Conservation (phyloP, 2,888 invertebrate genomes). For the Tribolium freemani region DNA sequence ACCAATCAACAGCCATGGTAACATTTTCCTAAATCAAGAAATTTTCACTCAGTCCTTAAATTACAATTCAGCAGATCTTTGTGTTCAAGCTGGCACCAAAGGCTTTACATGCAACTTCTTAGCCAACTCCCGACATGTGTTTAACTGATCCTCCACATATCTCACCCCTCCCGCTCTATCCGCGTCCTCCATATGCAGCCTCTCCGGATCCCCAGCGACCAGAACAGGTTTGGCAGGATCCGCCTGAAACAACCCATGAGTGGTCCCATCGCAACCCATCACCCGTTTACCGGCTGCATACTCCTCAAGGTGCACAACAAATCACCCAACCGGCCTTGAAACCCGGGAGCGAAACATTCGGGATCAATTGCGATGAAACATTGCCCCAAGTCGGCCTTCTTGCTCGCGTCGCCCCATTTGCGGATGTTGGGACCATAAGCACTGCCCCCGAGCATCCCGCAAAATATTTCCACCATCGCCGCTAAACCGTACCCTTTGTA, state of each 20-base stretch:
- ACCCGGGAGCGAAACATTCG: slow-evolving; percentile 83
- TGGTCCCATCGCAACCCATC: not conserved
- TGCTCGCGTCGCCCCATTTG: slow-evolving; percentile 77
- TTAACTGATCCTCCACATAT: slow-evolving; percentile 47
- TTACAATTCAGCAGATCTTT: not conserved
- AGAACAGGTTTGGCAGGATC: slow-evolving; percentile 78
- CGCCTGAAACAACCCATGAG: slow-evolving; percentile 46
- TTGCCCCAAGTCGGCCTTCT: slow-evolving; percentile 86
- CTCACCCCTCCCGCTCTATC: slow-evolving; percentile 80
- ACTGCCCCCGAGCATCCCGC: slow-evolving; percentile 80
- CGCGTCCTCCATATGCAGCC: slow-evolving; percentile 76
- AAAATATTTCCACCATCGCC: slow-evolving; percentile 89
- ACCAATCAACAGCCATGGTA: not conserved
- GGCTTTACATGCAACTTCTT: slow-evolving; percentile 41
- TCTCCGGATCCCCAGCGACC: slow-evolving; percentile 90
- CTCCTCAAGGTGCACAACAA: slow-evolving; percentile 78
- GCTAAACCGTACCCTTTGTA: slow-evolving; percentile 93
- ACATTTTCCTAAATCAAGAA: not conserved
- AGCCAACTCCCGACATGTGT: slow-evolving; percentile 41
- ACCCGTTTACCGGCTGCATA: slow-evolving; percentile 73
- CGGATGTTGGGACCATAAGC: slow-evolving; percentile 83
- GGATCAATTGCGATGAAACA: slow-evolving; percentile 92
- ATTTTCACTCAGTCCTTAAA: not conserved
- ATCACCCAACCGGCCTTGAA: slow-evolving; percentile 80
- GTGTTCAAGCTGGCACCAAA: not conserved